phyloP scores from a whole-genome alignment of 1,140 invertebrate species.

The Papilio aristodemus region DNA sequence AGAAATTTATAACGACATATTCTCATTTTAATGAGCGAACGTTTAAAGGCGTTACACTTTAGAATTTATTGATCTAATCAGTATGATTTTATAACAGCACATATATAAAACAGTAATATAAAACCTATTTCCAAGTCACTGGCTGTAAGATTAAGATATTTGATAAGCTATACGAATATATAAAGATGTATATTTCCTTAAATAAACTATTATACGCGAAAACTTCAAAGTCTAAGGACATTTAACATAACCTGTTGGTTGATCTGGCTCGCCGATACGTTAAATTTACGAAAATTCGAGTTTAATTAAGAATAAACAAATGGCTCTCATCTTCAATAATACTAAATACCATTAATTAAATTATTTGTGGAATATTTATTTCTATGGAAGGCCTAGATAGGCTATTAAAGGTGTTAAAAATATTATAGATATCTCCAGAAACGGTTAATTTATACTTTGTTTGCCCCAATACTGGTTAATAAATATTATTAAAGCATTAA shows the following conservation, averaged over 20 bases:
- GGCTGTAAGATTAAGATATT: constrained; percentile 26
- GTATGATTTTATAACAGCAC: constrained; percentile 25
- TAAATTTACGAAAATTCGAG: neutral
- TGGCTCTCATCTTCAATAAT: constrained; percentile 9
- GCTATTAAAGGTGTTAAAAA: constrained; percentile 9
- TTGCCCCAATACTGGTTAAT: neutral
- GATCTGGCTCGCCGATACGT: constrained; percentile 10
- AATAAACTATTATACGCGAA: constrained; percentile 28
- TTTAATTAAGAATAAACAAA: constrained; percentile 15
- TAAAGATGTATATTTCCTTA: constrained; percentile 27
- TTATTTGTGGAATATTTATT: constrained; percentile 14
- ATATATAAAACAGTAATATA: constrained; percentile 23
- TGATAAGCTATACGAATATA: constrained; percentile 22
- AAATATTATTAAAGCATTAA: neutral
- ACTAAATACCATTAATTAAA: neutral
- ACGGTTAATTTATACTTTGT: neutral
- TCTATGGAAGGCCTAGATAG: neutral
- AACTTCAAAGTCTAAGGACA: constrained; percentile 17
- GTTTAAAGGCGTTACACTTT: constrained; percentile 43
- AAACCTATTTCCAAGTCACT: constrained; percentile 12
- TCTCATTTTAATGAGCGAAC: constrained; percentile 45
- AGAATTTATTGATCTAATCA: constrained; percentile 50
- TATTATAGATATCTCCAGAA: neutral
- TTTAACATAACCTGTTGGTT: constrained; percentile 27
- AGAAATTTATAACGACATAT: constrained; percentile 52